Evolutionary conservation across 35 echinoderm and acorn worm genomes (phyloP).

Genomic region (Diadema setosum): DNA sequence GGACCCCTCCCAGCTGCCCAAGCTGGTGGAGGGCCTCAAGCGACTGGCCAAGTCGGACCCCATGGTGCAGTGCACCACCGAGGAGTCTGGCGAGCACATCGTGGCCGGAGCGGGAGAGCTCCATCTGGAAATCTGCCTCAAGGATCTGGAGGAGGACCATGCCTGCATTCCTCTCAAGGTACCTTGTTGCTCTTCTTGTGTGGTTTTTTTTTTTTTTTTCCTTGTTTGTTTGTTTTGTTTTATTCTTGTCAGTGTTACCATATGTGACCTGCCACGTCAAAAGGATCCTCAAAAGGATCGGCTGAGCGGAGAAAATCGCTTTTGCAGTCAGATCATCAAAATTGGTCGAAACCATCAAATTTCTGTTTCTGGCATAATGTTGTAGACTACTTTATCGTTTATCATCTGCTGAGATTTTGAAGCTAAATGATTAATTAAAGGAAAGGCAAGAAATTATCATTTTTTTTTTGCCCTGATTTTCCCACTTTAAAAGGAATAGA

Average conservation of each 20-base stretch:
- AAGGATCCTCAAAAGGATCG: too few species aligned
- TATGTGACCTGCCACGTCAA: too few species aligned
- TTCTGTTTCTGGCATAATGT: too few species aligned
- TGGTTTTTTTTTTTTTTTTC: background rate
- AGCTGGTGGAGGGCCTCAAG: constrained; percentile 95
- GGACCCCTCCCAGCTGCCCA: constrained; percentile 76
- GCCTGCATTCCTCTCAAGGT: constrained; percentile 92
- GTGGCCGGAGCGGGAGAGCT: constrained; percentile 97
- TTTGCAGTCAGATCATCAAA: too few species aligned
- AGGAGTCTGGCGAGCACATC: constrained; percentile 98
- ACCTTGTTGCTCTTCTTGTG: background rate
- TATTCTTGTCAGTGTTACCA: background rate
- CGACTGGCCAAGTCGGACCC: constrained; percentile 93
- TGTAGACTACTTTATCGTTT: too few species aligned
- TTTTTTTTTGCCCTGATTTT: too few species aligned
- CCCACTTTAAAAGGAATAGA: too few species aligned
- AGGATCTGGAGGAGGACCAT: constrained; percentile 99
- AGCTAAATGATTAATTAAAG: too few species aligned
- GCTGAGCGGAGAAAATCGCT: too few species aligned
- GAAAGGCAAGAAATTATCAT: too few species aligned
- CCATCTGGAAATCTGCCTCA: constrained; percentile 97
- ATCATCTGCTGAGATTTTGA: too few species aligned
- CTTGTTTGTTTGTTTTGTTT: background rate
- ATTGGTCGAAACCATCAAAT: too few species aligned
- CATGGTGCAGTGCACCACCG: constrained; percentile 84